These are phyloP conservation scores for Melitaea cinxia DNA, from an alignment of 1,140 invertebrate genomes.

Conservation along the genomic window DNA sequence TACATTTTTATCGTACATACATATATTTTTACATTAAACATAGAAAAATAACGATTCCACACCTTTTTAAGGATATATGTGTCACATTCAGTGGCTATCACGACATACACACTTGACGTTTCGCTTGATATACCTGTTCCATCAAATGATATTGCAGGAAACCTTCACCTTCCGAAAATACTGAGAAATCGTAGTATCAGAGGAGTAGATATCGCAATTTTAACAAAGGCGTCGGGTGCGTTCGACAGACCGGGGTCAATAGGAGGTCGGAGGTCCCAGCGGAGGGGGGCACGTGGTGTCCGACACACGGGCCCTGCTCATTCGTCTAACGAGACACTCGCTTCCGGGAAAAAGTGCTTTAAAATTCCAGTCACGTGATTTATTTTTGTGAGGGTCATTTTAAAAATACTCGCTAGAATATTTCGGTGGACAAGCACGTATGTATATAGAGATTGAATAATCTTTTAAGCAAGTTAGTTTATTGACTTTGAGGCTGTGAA, in stretches of 20 bases:
- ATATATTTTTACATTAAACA: no score
- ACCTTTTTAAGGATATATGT: no score
- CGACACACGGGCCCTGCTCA: conserved; percentile 51
- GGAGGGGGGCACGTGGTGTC: conserved; percentile 51
- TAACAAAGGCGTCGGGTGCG: conserved; percentile 71
- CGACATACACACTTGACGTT: neutral
- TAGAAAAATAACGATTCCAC: no score
- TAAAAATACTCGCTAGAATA: conserved; percentile 12
- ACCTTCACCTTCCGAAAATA: conserved; percentile 29
- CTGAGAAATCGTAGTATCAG: conserved; percentile 43
- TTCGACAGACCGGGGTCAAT: conserved; percentile 62
- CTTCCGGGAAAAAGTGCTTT: conserved; percentile 49
- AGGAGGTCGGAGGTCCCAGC: conserved; percentile 42
- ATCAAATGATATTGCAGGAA: conserved; percentile 9
- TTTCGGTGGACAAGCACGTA: neutral
- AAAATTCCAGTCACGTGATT: conserved; percentile 49
- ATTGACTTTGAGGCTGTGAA: neutral
- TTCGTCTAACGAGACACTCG: conserved; percentile 63
- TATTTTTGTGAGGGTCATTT: conserved; percentile 33
- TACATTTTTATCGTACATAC: no score
- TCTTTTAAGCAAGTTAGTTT: neutral
- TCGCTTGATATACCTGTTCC: neutral
- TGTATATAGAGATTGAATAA: neutral
- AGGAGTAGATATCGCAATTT: conserved; percentile 58
- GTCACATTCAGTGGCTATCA: no score